Evolutionary conservation across 2,888 invertebrate species (phyloP).

Genomic region (Pseudanteris insignis): DNA sequence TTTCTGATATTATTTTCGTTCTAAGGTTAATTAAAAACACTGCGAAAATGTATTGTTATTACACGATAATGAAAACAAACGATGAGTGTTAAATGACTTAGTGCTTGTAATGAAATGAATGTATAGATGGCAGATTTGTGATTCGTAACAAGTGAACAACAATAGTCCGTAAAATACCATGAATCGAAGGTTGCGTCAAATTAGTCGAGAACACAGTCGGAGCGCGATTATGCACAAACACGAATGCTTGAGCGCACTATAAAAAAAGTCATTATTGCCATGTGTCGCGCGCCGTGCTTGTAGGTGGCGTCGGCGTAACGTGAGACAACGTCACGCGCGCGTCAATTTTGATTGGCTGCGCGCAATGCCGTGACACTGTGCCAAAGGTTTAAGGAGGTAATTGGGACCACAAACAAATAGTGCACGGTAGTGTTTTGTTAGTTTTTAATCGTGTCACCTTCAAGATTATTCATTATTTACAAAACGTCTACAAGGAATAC

Average conservation of each 20-base stretch:
- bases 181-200: conserved; percentile 34
- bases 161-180: conserved; percentile 32
- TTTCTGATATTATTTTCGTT: no score
- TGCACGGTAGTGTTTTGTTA: conserved; percentile 9
- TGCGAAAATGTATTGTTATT: no score
- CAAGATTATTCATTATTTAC: no score
- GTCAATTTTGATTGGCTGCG: conserved; percentile 30
- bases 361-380: conserved; percentile 11
- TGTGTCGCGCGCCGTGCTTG: conserved; percentile 15
- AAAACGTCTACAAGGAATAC: no score
- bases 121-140: no score
- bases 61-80: no score
- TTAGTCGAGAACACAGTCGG: conserved; percentile 21
- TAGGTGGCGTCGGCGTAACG: conserved; percentile 36
- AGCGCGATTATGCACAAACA: conserved; percentile 28
- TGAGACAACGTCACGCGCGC: conserved; percentile 18
- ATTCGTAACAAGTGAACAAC: conserved; percentile 17
- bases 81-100: no score
- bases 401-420: conserved; percentile 23
- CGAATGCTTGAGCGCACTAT: conserved; percentile 34
- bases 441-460: conserved; percentile 17
- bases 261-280: conserved; percentile 36
- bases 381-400: conserved; percentile 27
- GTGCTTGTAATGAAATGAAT: no score
- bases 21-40: no score